Evolutionary conservation across 2,797 vertebrate species (phyloP), one percentile per base, ranked within the genome.

Genomic region (Ataeniobius toweri): DNA sequence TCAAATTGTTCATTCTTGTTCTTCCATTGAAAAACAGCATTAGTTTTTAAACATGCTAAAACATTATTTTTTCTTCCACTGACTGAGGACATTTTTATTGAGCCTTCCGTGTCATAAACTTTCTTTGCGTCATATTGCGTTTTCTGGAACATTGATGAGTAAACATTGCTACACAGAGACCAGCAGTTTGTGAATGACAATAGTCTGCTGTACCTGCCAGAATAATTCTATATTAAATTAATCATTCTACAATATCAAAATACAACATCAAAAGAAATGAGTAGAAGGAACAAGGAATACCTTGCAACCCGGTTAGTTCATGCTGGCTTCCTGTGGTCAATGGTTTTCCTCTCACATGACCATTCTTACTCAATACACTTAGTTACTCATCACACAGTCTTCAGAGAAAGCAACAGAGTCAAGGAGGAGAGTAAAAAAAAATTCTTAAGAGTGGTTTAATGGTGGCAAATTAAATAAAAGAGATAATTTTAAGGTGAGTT

Each of bases 261-360:
- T 36, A 10, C 1, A 31, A 22, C 0, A 50, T 3, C 0, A 9
- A 26, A 71, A 73, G 1, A 41, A 44, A 75, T n/a, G 28, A 55
- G 71, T n/a, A 44, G 20, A 53, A 73, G 68, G 68, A 85, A 59
- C n/a, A 24, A 10, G 2, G 0, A 7, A 0, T 16, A n/a, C 71
- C 71, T 51, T 1, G n/a, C 10, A 69, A 83, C 48, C 9, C 26
- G 59, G 1, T 55, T 2, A 77, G 18, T 72, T 61, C 10, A 71
- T 36, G 0, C 58, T 53, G n/a, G 3, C n/a, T 86, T 85, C 78
- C 80, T 87, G 86, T 75, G 5, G 61, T 71, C 46, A 63, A 5
- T 12, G 79, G 51, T 39, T 78, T 92, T 89, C 86, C 89, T 71
- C 76, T 85, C 77, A 80, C 74, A 76, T 83, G 71, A 86, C 22